Evolutionary conservation across 2,797 vertebrate genomes (phyloP), one percentile per base, ranked within the genome.

Genomic region (Myotis pilosus): DNA sequence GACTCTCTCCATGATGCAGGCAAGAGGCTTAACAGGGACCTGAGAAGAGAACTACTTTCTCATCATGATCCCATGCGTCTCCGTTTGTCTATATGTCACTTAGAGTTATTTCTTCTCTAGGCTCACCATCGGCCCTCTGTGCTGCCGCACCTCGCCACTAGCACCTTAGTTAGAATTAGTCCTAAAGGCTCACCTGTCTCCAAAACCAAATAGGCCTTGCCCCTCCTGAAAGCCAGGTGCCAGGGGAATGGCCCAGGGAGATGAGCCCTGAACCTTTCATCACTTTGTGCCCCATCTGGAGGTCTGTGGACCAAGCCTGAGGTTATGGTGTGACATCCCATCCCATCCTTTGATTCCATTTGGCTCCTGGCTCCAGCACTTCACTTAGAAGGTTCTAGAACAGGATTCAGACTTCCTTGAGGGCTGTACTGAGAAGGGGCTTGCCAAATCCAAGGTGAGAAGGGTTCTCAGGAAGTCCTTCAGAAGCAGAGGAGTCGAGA

Each of bases 301-400:
- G 12, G 12, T 13, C 55, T n/a, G 23, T 10, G 28, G 72, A 22
- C 69, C 13, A 8, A 2, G 30, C 15, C 38, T 28, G 36, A 80
- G 38, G 33, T 9, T 17, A 4, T 20, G 28, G 5, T 8, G n/a
- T 74, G 71, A 64, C 84, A 5, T 47, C n/a, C 76, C 25, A 25
- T 78, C n/a, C 62, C 33, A 19, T 5, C 72, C 79, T 89, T 71
- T n/a, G 38, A 28, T 28, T 38, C 57, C 49, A 19, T 38, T 8
- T 57, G 60, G 11, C 68, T 84, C 1, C 93, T 62, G 30, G 47
- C 76, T 33, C 49, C 17, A 74, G 44, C 41, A 74, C 30, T 8
- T 62, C 49, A 11, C 62, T 25, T 3, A 66, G 72, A 87, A 85
- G 69, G 19, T 87, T 91, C 95, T 89, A 93, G 94, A 94, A 87